phyloP scores from a whole-genome alignment of 2,113 vertebrate species.

The Speoplatyrhinus poulsoni region DNA sequence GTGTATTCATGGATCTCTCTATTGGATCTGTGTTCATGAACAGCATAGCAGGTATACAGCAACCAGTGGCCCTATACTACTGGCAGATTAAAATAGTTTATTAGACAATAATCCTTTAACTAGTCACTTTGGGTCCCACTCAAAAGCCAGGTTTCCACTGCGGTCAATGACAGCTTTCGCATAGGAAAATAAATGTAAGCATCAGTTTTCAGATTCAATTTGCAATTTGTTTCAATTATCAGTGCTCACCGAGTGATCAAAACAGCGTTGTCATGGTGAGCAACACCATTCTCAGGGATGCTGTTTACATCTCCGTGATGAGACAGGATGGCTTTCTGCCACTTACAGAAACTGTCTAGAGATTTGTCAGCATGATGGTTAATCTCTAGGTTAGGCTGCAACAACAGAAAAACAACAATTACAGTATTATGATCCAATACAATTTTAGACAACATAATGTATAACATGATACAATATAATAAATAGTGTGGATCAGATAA shows the following conservation, averaged over 20 bases:
- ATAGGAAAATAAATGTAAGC: no score
- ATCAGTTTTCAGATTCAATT: neutral
- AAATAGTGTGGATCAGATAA: neutral
- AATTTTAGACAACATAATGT: neutral
- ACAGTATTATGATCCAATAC: neutral
- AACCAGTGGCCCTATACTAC: no score
- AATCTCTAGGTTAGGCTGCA: conserved; percentile 98
- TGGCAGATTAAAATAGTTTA: no score
- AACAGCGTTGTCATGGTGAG: conserved; percentile 98
- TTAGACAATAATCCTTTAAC: no score
- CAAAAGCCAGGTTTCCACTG: no score
- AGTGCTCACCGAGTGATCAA: conserved; percentile 94
- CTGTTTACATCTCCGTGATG: conserved; percentile 97
- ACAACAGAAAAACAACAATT: conserved; percentile 81
- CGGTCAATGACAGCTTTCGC: no score
- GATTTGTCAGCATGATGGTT: conserved; percentile 99
- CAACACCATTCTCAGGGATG: conserved; percentile 98
- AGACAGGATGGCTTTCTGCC: conserved; percentile 98
- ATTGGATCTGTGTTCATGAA: no score
- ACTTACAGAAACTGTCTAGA: conserved; percentile 99
- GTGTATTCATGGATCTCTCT: no score
- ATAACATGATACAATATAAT: neutral
- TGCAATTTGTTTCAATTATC: neutral
- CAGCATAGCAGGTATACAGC: no score
- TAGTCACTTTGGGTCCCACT: no score